These are phyloP conservation scores for Rhyacophila evoluta DNA, from an alignment of 2,888 invertebrate species.

Conservation along the genomic window DNA sequence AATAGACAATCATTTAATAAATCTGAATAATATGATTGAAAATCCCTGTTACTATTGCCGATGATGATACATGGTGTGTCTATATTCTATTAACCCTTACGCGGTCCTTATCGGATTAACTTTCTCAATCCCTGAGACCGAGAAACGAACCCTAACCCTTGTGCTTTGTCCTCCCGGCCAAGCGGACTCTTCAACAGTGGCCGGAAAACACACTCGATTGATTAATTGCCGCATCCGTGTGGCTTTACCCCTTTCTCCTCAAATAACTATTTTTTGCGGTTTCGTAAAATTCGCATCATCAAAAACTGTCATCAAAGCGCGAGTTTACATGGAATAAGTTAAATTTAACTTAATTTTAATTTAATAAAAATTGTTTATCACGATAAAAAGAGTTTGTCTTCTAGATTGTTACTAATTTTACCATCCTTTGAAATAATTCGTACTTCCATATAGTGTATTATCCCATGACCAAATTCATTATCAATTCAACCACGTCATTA, in stretches of 20 bases:
- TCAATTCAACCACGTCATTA: too few species aligned
- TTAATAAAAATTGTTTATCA: too few species aligned
- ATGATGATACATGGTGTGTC: slow-evolving; percentile 14
- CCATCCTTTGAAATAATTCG: too few species aligned
- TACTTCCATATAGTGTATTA: too few species aligned
- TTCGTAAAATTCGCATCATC: neutral
- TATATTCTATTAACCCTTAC: slow-evolving; percentile 21
- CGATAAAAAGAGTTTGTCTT: too few species aligned
- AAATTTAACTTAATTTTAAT: too few species aligned
- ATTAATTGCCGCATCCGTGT: slow-evolving; percentile 24
- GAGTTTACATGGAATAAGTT: too few species aligned
- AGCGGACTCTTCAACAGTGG: neutral
- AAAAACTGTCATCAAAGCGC: too few species aligned
- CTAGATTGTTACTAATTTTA: too few species aligned
- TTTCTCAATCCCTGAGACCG: slow-evolving; percentile 22
- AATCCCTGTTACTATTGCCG: neutral
- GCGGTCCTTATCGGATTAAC: slow-evolving; percentile 14
- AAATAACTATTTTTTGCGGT: neutral
- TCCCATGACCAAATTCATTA: too few species aligned
- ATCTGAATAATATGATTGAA: too few species aligned
- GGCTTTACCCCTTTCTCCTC: neutral
- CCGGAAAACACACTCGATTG: slow-evolving; percentile 22
- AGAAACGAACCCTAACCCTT: slow-evolving; percentile 16
- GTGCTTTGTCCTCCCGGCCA: neutral
- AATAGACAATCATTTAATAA: too few species aligned